phyloP scores from a whole-genome alignment of 1,140 invertebrate species.

The Lamellibrachia luymesi region DNA sequence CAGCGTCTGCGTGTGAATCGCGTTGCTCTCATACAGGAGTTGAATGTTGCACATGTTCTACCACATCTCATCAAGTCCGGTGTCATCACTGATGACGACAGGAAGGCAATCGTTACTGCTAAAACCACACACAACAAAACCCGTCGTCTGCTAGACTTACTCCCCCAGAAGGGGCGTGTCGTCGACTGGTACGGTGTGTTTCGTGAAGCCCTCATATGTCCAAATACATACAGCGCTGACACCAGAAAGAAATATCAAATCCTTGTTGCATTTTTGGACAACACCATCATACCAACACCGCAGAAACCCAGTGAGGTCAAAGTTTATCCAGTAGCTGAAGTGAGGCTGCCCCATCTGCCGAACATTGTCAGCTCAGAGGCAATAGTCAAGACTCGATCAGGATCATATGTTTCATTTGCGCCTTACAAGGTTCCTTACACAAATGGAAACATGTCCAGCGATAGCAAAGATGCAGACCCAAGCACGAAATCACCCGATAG shows the following conservation, averaged over 20 bases:
- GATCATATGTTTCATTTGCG: neutral
- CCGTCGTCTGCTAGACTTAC: slow-evolving; percentile 44
- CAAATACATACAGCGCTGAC: slow-evolving; percentile 26
- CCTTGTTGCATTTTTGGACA: slow-evolving; percentile 54
- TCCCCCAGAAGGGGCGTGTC: slow-evolving; percentile 41
- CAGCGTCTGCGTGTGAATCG: slow-evolving; percentile 51
- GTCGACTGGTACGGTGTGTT: slow-evolving; percentile 48
- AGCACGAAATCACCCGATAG: neutral
- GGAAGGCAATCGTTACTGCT: slow-evolving; percentile 39
- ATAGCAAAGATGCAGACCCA: neutral
- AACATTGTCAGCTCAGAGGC: slow-evolving; percentile 29
- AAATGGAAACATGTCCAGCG: slow-evolving; percentile 1
- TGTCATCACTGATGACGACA: slow-evolving; percentile 41
- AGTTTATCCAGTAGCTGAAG: slow-evolving; percentile 15
- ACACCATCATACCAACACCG: slow-evolving; percentile 45
- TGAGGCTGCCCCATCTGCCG: slow-evolving; percentile 38
- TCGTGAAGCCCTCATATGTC: slow-evolving; percentile 20
- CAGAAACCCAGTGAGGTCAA: slow-evolving; percentile 21
- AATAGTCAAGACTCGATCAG: neutral
- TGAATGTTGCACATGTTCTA: slow-evolving; percentile 48
- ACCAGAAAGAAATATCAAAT: slow-evolving; percentile 41
- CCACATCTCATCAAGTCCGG: slow-evolving; percentile 35
- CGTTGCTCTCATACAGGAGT: slow-evolving; percentile 50
- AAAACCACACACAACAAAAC: slow-evolving; percentile 46
- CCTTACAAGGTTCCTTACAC: neutral